Base-by-base conservation (phyloP, 2,888 invertebrate species). In the Drosophila picticornis region DNA sequence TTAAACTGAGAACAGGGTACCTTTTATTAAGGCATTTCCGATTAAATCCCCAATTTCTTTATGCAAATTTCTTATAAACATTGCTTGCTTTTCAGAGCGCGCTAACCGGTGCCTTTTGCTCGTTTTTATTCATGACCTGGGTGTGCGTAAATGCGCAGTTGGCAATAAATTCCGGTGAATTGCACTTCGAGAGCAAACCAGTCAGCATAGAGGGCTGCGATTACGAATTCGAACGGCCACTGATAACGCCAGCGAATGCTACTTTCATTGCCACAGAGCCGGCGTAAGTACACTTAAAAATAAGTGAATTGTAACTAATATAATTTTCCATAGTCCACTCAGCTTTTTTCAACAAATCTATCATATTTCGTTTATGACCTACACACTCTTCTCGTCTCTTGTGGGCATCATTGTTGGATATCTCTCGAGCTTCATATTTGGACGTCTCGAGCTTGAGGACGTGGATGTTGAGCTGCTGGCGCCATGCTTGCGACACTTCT, bases 331-430 rank as follows among this genome's bases (percentile, higher is more conserved):
- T 52, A 86, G 86, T 27, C 61, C 76, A 0, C 62, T 79, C 7
- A 83, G 82, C 11, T 81, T 92, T 38, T 67, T 65, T 5, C 86
- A 92, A 62, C 80, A 91, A 34, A 77, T 92, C 56, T 92, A 96
- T 85, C 95, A 95, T 57, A 93, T 96, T 69, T 96, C 96, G 9
- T 96, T 96, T 84, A 92, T 96, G 64, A 96, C 95, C 95, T 96
- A 96, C 81, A 95, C 95, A 0, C 91, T 95, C 0, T 93, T 95
- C 32, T 96, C 96, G 2, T 94, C 95, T 27, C 63, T 94, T 0
- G 93, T 96, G 2, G 94, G 96, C 0, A 93, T 96, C 52, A 84
- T 94, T 1, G 93, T 95, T 3, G 95, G 95, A 1, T 93, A 95
- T 31, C 51, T 95, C 0, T 93, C 95, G 0, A 95, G 95, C 77